Base-by-base conservation (phyloP, 2,888 invertebrate species). In the Lacanobia oleracea region DNA sequence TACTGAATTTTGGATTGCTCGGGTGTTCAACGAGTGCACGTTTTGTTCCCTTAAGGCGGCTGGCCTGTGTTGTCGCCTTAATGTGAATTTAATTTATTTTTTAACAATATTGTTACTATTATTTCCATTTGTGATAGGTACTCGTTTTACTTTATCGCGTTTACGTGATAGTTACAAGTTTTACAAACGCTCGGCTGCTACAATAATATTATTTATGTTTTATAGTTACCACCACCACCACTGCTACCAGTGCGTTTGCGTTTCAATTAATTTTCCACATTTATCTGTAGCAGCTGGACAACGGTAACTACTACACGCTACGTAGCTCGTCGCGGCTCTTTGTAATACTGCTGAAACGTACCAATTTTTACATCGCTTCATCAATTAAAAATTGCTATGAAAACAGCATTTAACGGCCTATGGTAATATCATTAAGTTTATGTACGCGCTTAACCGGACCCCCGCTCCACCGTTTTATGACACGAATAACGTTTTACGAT, bases 401-500 rank as follows among this genome's bases (percentile, higher is more conserved):
- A 79, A 81, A 70, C 75, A 79, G 18, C 53, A 69, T 79, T 82
- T 79, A 74, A 67, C 79, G 66, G 62, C 67, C 74, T 79, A 63
- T 69, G 56, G 63, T 82, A 77, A 66, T 71, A 83, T 83, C 60
- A 83, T 82, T 62, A 72, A 79, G 68, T 79, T 82, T 77, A 79
- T 82, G 67, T 72, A 51, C 57, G 73, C 67, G 67, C 79, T 82
- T 82, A 82, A 82, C 79, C 54, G 79, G 73, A 82, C 67, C 71
- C 73, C 57, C 21, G 63, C 50, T 65, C 54, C 48, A 66, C 67
- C 37, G 16, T 60, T 83, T 83, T 67, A 75, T 63, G 48, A 50
- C 65, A 72, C 68, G 56, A 72, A 83, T 70, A 82, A 70, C 70
- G 64, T 79, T 75, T 79, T 76, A 72, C 61, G 73, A 73, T 71